Conservation (phyloP, 2,113 vertebrate genomes). For the Pomatostomus ruficeps region DNA sequence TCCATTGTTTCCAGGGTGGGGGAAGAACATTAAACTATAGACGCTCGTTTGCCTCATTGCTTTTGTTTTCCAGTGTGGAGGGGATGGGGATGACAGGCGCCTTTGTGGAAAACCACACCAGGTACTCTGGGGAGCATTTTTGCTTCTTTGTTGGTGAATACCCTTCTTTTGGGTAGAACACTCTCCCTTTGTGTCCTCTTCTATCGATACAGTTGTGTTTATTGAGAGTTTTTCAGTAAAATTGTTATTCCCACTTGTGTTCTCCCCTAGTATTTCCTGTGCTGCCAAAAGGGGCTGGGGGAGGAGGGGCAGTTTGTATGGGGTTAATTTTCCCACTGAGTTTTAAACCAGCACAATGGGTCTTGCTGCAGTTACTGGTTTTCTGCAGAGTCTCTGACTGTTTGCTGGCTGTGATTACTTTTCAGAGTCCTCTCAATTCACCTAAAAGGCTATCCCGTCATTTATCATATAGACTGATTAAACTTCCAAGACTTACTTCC, state of each 20-base stretch:
- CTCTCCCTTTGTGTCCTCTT: not conserved
- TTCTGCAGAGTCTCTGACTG: not conserved
- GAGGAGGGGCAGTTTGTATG: not conserved
- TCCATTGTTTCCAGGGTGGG: not conserved
- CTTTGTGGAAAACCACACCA: not conserved
- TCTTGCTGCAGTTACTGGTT: not conserved
- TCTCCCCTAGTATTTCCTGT: not conserved
- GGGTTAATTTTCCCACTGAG: not conserved
- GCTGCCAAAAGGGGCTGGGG: not conserved
- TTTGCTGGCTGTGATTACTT: not conserved
- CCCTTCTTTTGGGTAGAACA: not conserved
- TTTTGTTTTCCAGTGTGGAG: not conserved
- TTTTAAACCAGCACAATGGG: not conserved
- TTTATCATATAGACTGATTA: not conserved
- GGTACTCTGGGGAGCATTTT: not conserved
- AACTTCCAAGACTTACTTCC: not conserved
- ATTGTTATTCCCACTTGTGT: not conserved
- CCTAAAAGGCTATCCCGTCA: not conserved
- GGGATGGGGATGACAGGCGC: not conserved
- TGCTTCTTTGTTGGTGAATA: not conserved
- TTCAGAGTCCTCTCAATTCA: not conserved
- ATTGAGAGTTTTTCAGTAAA: not conserved
- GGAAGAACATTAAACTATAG: not conserved
- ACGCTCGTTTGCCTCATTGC: not conserved
- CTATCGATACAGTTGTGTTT: rapidly evolving